Evolutionary conservation across 2,888 invertebrate species (phyloP).

Genomic region (Coecobrya sp.): DNA sequence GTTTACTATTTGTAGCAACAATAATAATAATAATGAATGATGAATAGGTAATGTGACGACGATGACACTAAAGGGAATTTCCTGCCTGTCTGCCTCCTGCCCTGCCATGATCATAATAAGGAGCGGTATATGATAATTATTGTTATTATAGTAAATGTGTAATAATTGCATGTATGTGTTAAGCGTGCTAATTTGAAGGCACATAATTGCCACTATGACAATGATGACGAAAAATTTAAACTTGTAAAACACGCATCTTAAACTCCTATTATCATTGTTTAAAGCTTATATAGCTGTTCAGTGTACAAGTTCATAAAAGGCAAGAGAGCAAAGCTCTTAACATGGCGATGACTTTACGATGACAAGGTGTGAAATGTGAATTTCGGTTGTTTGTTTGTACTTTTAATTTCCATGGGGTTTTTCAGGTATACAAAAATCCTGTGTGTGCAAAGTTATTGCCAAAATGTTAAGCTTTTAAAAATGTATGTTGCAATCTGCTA

Average conservation of each 20-base stretch:
- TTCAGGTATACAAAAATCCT: too few species aligned
- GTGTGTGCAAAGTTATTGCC: too few species aligned
- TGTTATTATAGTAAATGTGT: not conserved
- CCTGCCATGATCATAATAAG: not conserved
- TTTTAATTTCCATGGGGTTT: too few species aligned
- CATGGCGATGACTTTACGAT: not conserved
- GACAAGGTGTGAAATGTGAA: not conserved
- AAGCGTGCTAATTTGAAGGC: constrained; percentile 29
- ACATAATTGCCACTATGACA: not conserved
- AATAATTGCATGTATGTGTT: constrained; percentile 21
- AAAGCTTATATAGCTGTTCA: not conserved
- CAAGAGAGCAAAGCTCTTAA: not conserved
- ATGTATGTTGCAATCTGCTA: too few species aligned
- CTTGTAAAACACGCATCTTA: constrained; percentile 26
- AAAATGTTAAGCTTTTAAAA: too few species aligned
- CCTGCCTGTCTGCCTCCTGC: constrained; percentile 33
- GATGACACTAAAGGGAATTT: constrained; percentile 42
- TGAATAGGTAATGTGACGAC: not conserved
- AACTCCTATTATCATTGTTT: not conserved
- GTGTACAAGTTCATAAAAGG: not conserved
- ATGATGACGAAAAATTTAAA: constrained; percentile 3
- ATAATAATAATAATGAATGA: not conserved
- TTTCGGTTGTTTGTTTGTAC: not conserved
- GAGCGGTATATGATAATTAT: constrained; percentile 25
- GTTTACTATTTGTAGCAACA: not conserved